These are phyloP conservation scores for Thumatha senex DNA, from an alignment of 2,888 invertebrate genomes.

Conservation along the genomic window DNA sequence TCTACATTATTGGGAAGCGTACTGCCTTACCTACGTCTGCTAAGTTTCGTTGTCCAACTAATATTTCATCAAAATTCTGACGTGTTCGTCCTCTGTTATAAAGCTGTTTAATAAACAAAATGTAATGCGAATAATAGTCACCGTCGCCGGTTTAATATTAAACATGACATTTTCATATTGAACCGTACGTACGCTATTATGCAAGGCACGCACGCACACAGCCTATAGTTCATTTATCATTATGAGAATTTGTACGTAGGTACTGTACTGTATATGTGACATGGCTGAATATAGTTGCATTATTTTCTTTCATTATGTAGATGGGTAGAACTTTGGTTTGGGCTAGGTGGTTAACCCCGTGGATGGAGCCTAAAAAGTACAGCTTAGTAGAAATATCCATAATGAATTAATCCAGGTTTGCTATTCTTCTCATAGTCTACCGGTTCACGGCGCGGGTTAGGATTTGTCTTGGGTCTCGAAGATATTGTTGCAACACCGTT, in stretches of 20 bases:
- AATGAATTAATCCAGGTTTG: too few species aligned
- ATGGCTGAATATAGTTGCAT: not conserved
- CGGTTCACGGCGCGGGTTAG: too few species aligned
- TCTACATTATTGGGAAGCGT: too few species aligned
- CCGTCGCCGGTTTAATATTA: slow-evolving; percentile 1
- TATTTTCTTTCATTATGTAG: not conserved
- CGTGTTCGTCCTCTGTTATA: not conserved
- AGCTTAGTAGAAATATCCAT: too few species aligned
- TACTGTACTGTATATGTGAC: not conserved
- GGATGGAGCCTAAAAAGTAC: too few species aligned
- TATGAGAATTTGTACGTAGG: not conserved
- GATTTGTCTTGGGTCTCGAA: too few species aligned
- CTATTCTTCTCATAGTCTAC: too few species aligned
- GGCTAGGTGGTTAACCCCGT: not conserved
- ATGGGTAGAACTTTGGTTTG: too few species aligned
- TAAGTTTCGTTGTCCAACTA: too few species aligned
- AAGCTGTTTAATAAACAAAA: slow-evolving; percentile 4
- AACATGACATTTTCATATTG: slow-evolving; percentile 2
- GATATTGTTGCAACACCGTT: too few species aligned
- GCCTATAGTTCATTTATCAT: not conserved
- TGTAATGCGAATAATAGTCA: not conserved
- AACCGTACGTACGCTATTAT: not conserved
- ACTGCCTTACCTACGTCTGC: too few species aligned
- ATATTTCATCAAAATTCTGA: not conserved
- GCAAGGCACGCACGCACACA: not conserved